Evolutionary conservation across 2,113 vertebrate genomes (phyloP), one percentile per base, ranked within the genome.

Genomic region (Otocyon megalotis): DNA sequence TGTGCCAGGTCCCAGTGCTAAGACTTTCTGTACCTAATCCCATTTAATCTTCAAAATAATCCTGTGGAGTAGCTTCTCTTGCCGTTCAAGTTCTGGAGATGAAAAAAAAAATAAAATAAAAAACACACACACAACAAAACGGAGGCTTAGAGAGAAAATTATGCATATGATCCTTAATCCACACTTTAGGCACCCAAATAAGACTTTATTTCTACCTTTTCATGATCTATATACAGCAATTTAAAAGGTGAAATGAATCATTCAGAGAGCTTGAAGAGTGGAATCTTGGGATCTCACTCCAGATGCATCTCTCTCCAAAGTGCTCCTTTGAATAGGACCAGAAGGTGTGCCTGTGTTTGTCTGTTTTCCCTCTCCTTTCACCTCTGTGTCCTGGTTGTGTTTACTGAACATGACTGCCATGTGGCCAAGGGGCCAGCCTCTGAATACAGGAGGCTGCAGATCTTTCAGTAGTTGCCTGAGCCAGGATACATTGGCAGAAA

Each of bases 401-500:
- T 58, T 96, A 11, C 81, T 48, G 84, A 96, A 79, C 56, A 17
- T 32, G 87, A 9, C 0, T 28, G 37, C 48, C 69, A 13, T 5
- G 37, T 82, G 79, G 30, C 88, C 74, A 37, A 63, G 67, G 69
- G 92, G 74, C 71, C 30, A 24, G n/a, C 60, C 95, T 95, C 86
- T 62, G 0, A 65, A 53, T 60, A 56, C 50, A 60, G 97, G 58
- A 82, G 71, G 24, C 62, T 95, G 0, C 28, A 62, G 50, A 96
- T 17, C 5, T 85, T 92, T 35, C 10, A 3, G 63, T 67, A 16
- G 30, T 95, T 88, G 35, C 82, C 30, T n/a, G 77, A 95, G 50
- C 37, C 58, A 91, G 93, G 95, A 93, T 90, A 96, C 92, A 94
- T 96, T 93, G 96, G 24, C 72, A 93, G 90, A 65, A 76, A 93